phyloP scores from a whole-genome alignment of 1,140 invertebrate genomes.

The Drosophila ironensis region DNA sequence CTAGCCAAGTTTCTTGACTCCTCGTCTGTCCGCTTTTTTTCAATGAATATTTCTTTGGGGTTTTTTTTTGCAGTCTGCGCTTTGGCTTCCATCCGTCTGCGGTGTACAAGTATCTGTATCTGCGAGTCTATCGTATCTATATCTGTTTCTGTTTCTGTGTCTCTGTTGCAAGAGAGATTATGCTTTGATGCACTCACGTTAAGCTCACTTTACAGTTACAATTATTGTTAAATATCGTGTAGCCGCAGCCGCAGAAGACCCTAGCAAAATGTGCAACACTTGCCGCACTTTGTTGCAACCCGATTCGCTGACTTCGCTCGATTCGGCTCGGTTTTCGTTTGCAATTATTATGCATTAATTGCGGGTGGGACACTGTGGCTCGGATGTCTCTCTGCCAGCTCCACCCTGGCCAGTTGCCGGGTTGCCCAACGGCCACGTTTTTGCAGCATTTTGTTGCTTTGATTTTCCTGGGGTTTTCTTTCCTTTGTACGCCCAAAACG shows the following conservation, averaged over 20 bases:
- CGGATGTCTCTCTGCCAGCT: slow-evolving; percentile 32
- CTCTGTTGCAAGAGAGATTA: slow-evolving; percentile 79
- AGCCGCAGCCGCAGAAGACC: slow-evolving; percentile 55
- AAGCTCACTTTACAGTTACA: slow-evolving; percentile 81
- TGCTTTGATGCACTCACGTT: slow-evolving; percentile 80
- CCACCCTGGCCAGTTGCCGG: slow-evolving; percentile 17
- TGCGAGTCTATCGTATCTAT: slow-evolving; percentile 8
- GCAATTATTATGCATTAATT: slow-evolving; percentile 79
- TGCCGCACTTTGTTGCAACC: slow-evolving; percentile 64
- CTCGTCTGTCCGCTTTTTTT: slow-evolving; percentile 38
- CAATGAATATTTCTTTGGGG: slow-evolving; percentile 38
- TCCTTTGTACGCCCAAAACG: slow-evolving; percentile 45
- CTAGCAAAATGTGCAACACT: slow-evolving; percentile 69
- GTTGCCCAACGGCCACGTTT: slow-evolving; percentile 33
- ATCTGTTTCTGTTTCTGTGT: slow-evolving; percentile 17
- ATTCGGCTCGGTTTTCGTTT: slow-evolving; percentile 48
- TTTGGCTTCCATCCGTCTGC: slow-evolving; percentile 48
- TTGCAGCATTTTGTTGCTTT: slow-evolving; percentile 8
- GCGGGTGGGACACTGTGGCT: slow-evolving; percentile 60
- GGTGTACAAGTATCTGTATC: slow-evolving; percentile 14
- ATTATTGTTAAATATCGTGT: slow-evolving; percentile 80
- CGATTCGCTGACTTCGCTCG: slow-evolving; percentile 18
- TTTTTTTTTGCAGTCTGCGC: slow-evolving; percentile 54
- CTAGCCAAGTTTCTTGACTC: slow-evolving; percentile 73
- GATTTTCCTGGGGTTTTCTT: too few species aligned